These are phyloP conservation scores for Aurelia sp. DNA, from an alignment of 30 jellyfish, hydroid and myxozoan genomes.

Conservation along the genomic window DNA sequence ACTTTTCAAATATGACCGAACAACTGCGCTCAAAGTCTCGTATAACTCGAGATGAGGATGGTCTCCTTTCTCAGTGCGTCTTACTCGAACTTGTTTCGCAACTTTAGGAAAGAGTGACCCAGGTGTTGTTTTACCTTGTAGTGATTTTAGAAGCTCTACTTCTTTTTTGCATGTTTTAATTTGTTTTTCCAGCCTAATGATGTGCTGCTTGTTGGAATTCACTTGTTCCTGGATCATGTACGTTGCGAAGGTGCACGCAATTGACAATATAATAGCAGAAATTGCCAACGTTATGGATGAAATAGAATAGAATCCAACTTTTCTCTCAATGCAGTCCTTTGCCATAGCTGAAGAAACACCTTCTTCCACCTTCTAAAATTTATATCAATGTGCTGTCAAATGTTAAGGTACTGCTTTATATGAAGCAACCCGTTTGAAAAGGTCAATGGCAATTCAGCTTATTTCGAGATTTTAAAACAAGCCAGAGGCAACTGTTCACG, in stretches of 20 bases:
- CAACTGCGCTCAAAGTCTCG: not conserved
- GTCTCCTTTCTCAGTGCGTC: not conserved
- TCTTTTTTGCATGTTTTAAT: not conserved
- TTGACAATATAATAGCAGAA: conserved; percentile 5
- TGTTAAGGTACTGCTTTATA: no score
- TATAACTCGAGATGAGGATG: not conserved
- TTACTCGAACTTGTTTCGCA: not conserved
- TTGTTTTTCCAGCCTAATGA: not conserved
- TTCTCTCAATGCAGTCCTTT: not conserved
- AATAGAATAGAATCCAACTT: not conserved
- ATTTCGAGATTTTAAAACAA: no score
- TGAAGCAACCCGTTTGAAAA: no score
- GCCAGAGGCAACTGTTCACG: no score
- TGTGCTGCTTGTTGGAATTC: not conserved
- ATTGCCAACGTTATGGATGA: not conserved
- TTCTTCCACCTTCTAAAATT: no score
- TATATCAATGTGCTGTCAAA: no score
- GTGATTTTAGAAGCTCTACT: not conserved
- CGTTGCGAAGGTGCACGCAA: conserved; percentile 9
- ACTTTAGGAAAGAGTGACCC: not conserved
- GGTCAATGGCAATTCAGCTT: no score
- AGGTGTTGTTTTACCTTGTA: no score
- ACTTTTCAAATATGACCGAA: not conserved
- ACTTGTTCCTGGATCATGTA: not conserved
- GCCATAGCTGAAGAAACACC: no score